Evolutionary conservation across 2,888 invertebrate species (phyloP), one percentile per base, ranked within the genome.

Genomic region (Agonopterix subpropinquella): DNA sequence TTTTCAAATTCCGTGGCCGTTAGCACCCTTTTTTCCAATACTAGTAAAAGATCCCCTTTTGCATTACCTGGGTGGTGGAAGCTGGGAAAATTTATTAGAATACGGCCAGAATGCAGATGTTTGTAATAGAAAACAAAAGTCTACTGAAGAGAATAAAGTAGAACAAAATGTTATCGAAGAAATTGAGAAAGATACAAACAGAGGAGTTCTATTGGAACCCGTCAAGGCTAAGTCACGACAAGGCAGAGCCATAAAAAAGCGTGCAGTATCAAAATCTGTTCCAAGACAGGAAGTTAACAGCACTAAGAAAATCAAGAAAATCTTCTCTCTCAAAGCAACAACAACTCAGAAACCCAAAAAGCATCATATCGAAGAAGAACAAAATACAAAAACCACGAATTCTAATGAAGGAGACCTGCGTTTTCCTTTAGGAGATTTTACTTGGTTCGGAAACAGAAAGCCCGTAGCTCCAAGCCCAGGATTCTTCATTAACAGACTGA

Each of bases 401-500:
- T 63, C 64, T 39, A 62, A 65, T 11, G 72, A 75, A 10, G 79
- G 71, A 9, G 76, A 76, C 36, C 53, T 78, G 10, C 69, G 80
- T 41, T 72, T 77, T 51, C 70, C 70, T 1, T 77, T 79, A 45
- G 63, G 66, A 41, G 70, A 70, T 51, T 73, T 74, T 44, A 64
- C 64, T 41, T 69, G 69, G 54, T 81, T 81, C 53, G 77, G 77
- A 28, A 67, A 78, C 49, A 77, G 60, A 53, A 80, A 73, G 48
- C 79, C 80, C 11, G 62, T 72, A 2, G 74, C 70, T 4, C 81
- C 89, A 0, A 90, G 89, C 53, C 90, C 89, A 53, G 93, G 93
- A 1, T 92, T 93, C 55, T 92, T 93, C 54, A 93, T 93, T 50
- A 92, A 93, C 57, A 89, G 89, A 58, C 68, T 94, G 18, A 92